A percentile compares a stretch with the other conserved stretches of the same genome.
Conservation (phyloP, 2,113 vertebrate genomes). For the Helogale parvula region DNA sequence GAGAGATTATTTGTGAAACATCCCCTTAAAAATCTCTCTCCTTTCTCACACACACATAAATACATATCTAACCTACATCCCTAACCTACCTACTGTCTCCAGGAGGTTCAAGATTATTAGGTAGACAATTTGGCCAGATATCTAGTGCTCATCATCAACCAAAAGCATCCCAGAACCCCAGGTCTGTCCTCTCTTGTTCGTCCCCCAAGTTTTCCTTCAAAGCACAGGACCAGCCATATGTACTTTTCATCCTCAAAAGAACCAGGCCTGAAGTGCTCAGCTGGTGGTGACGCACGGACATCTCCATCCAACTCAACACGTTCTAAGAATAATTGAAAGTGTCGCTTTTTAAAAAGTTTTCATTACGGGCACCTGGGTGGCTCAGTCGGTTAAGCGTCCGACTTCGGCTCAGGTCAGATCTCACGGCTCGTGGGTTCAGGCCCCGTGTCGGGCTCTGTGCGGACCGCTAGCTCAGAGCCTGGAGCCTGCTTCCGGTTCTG, state of each 20-base stretch:
- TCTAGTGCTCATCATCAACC: not conserved
- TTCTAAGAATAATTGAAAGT: not conserved
- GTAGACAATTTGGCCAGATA: not conserved
- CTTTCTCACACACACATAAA: not conserved
- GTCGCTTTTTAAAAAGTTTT: not conserved
- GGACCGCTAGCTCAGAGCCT: no score
- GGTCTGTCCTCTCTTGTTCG: not conserved
- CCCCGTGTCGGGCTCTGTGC: no score
- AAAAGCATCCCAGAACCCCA: no score
- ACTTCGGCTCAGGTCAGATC: no score
- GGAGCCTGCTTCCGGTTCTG: no score
- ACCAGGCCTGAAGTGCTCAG: not conserved
- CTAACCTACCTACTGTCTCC: not conserved
- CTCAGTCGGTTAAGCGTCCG: no score
- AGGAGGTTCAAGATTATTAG: not conserved
- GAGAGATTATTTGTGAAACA: not conserved
- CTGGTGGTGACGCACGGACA: not conserved
- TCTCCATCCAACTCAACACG: not conserved
- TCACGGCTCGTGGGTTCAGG: no score
- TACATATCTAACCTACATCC: not conserved
- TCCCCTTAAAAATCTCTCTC: not conserved
- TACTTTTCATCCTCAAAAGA: not conserved
- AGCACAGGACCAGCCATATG: not conserved
- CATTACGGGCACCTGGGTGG: no score
- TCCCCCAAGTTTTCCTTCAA: not conserved